phyloP scores from a whole-genome alignment of 2,113 vertebrate genomes.

The Oryzias javanicus region DNA sequence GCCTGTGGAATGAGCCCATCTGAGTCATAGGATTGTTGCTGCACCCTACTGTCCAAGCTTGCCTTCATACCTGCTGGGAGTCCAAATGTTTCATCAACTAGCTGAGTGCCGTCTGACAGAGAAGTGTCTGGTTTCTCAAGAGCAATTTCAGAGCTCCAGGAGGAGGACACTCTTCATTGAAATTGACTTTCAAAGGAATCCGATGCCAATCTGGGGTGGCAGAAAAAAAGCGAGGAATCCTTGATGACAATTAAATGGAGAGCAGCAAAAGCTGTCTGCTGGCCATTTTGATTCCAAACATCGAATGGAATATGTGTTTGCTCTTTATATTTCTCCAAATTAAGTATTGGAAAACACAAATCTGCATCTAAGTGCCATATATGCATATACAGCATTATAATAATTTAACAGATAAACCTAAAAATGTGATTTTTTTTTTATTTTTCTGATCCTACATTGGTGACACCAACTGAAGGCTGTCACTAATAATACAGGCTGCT shows the following conservation, averaged over 20 bases:
- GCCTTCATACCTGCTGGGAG: slow-evolving; percentile 45
- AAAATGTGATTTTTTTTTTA: not conserved
- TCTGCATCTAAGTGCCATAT: not conserved
- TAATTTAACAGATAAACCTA: no score
- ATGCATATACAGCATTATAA: no score
- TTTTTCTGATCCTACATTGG: not conserved
- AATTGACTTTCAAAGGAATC: slow-evolving; percentile 34
- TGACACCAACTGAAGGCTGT: not conserved
- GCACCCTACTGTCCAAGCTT: slow-evolving; percentile 22
- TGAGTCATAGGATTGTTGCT: slow-evolving; percentile 10
- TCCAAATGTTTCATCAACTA: slow-evolving; percentile 38
- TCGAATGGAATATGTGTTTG: no score
- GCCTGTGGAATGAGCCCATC: slow-evolving; percentile 31
- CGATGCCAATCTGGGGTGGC: slow-evolving; percentile 9
- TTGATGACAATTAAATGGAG: slow-evolving; percentile 2
- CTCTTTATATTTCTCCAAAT: no score
- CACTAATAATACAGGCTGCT: slow-evolving; percentile 7
- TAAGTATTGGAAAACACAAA: not conserved
- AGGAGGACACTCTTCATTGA: slow-evolving; percentile 12
- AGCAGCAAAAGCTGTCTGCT: slow-evolving; percentile 18
- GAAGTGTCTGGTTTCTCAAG: slow-evolving; percentile 30
- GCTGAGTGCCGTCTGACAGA: slow-evolving; percentile 15
- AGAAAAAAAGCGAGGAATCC: not conserved
- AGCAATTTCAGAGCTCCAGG: slow-evolving; percentile 8
- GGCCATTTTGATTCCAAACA: not conserved